Evolutionary conservation across 2,888 invertebrate genomes (phyloP), one percentile per base, ranked within the genome.

Genomic region (Alsophila aescularia): DNA sequence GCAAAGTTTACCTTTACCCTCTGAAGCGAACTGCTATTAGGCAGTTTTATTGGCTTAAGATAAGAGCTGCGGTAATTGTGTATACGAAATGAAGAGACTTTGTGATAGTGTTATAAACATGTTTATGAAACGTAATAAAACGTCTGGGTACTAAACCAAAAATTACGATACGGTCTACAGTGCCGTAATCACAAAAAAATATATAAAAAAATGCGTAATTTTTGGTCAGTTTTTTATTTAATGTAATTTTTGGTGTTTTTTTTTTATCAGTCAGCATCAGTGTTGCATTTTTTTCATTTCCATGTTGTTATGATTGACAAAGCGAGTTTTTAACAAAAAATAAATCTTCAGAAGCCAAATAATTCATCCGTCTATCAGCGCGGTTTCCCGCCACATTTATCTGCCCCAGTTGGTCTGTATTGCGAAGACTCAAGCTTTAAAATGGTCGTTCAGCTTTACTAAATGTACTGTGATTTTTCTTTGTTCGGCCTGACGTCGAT

Each of bases 401-500:
- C 58, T 64, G 60, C 35, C 56, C 54, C 24, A 51, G 55, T 52
- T 29, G 36, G 55, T 37, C 40, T 45, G 51, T 60, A 52, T 60
- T 56, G 45, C 50, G 45, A 51, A 51, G 55, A 45, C 60, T 39
- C 61, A 68, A 69, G 69, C 69, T 67, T 75, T 68, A 69, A 71
- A 73, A 72, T 67, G 69, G 60, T 67, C 70, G 69, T 64, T 67
- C 66, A 61, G 53, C 60, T 68, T 56, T 61, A 51, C 49, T 62
- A 76, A 81, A 79, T 75, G 72, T 75, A 72, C 75, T 72, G 70
- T 73, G 73, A 75, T 75, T 76, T 75, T 66, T 70, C 74, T 75
- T 74, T 84, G 83, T 83, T 77, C 75, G 67, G 52, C 47, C 55
- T 70, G 80, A 81, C 75, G 70, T 79, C 78, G 75, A 81, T 81